These are phyloP conservation scores for Ceratoteleas bidentatus DNA, from an alignment of 1,140 invertebrate genomes.

Conservation along the genomic window DNA sequence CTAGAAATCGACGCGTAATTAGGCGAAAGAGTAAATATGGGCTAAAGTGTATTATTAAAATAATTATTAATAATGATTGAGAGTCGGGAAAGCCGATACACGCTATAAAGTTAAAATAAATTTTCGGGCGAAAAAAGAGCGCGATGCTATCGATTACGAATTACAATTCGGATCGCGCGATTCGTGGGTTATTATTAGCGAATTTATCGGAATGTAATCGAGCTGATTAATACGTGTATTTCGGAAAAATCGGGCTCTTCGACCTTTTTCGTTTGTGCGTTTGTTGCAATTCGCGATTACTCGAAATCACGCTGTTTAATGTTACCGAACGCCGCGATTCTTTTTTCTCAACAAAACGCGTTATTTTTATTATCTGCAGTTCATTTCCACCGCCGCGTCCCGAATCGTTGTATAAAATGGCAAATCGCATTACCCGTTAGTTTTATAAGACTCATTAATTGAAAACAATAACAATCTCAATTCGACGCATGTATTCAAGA, in stretches of 20 bases:
- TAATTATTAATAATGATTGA: conserved; percentile 35
- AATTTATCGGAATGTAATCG: conserved; percentile 28
- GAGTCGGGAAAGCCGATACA: conserved; percentile 16
- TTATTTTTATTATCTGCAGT: conserved; percentile 42
- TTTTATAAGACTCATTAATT: conserved; percentile 28
- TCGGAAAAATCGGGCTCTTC: neutral
- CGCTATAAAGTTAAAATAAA: conserved; percentile 13
- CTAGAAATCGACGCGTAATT: conserved; percentile 37
- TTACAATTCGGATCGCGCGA: conserved; percentile 11
- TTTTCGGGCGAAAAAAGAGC: neutral
- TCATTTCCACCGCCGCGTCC: conserved; percentile 19
- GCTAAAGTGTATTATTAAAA: conserved; percentile 37
- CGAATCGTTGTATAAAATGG: conserved; percentile 22
- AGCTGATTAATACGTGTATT: conserved; percentile 14
- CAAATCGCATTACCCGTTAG: conserved; percentile 18
- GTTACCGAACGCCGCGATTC: no score
- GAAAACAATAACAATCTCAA: conserved; percentile 29
- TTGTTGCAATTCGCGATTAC: conserved; percentile 30
- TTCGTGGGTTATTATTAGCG: conserved; percentile 9
- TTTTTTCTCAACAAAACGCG: no score
- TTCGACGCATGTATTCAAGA: conserved; percentile 30
- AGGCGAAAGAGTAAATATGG: conserved; percentile 32
- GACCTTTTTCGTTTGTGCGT: no score
- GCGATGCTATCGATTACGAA: conserved; percentile 10
- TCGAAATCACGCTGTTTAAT: conserved; percentile 29